Evolutionary conservation across 2,797 vertebrate species (phyloP), one percentile per base, ranked within the genome.

Genomic region (Cephalopachus bancanus): DNA sequence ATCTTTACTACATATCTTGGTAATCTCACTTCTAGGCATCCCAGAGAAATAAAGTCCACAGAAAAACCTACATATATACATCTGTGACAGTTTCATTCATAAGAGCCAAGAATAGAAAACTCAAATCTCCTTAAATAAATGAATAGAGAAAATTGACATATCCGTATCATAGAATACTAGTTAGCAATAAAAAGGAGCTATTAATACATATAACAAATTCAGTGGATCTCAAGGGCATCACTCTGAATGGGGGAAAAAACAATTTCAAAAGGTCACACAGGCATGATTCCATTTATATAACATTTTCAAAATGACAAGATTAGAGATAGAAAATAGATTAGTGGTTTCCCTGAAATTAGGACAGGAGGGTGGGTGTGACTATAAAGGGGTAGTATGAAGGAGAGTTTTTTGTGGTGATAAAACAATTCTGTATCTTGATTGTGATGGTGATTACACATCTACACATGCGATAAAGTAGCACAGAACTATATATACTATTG

Each of bases 41-140:
- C 22, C 37, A 69, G 9, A 76, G 57, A 76, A 89, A 78, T 24
- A 95, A 95, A 75, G 55, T 79, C 33, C n/a, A 79, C 62, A 75
- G 12, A 75, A 67, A 92, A 75, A 28, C 64, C 20, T 69, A 44
- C 44, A 17, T 6, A 17, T 51, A 49, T 51, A 19, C 17, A 22
- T 86, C 44, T 72, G 26, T 30, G 26, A 53, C 55, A 87, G 30
- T 20, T 37, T 33, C 83, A 57, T 67, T 94, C 51, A 67, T 49
- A 59, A 3, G 5, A 83, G 33, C 30, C 79, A 22, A 5, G 30
- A 76, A 83, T 11, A 55, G 30, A 20, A 59, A 88, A 76, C 0
- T 12, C 26, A 85, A 71, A 83, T 75, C 53, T 55, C 37, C 30
- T 69, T 55, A 88, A 86, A 10, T 64, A 83, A 81, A 14, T 24